A percentile compares a stretch with the other conserved stretches of the same genome.
Conservation (phyloP, 2,113 vertebrate genomes). For the Platanista minor region DNA sequence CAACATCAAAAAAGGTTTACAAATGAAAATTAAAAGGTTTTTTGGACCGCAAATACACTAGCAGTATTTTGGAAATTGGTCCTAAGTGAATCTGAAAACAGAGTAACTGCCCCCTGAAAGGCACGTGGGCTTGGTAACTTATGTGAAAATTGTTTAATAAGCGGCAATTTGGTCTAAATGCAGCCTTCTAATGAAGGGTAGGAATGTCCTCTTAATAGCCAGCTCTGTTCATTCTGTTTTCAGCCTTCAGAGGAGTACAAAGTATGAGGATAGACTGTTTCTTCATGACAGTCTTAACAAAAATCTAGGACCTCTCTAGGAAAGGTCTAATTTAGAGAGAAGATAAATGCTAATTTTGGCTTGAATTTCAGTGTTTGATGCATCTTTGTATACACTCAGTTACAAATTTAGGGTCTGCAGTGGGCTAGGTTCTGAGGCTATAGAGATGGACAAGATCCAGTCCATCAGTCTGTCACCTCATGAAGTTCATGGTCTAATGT, state of each 20-base stretch:
- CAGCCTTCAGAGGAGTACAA: neutral
- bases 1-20: conserved; percentile 59
- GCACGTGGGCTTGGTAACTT: conserved; percentile 48
- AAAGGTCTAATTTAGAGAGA: neutral
- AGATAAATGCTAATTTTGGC: neutral
- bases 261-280: neutral
- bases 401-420: neutral
- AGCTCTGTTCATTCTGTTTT: conserved; percentile 51
- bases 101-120: conserved; percentile 46
- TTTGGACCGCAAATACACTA: conserved; percentile 41
- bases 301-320: neutral
- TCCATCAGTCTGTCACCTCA: neutral
- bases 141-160: conserved; percentile 69
- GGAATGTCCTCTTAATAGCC: conserved; percentile 49
- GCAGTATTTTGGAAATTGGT: conserved; percentile 44
- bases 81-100: conserved; percentile 64
- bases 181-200: conserved; percentile 45
- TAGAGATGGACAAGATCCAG: neutral
- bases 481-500: neutral
- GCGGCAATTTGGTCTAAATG: conserved; percentile 61
- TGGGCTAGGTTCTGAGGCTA: neutral
- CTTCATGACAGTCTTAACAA: neutral
- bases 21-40: conserved; percentile 72
- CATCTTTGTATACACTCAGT: neutral
- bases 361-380: conserved; percentile 11